Evolutionary conservation across 2,888 invertebrate genomes (phyloP).

Genomic region (Rhyacophila evoluta): DNA sequence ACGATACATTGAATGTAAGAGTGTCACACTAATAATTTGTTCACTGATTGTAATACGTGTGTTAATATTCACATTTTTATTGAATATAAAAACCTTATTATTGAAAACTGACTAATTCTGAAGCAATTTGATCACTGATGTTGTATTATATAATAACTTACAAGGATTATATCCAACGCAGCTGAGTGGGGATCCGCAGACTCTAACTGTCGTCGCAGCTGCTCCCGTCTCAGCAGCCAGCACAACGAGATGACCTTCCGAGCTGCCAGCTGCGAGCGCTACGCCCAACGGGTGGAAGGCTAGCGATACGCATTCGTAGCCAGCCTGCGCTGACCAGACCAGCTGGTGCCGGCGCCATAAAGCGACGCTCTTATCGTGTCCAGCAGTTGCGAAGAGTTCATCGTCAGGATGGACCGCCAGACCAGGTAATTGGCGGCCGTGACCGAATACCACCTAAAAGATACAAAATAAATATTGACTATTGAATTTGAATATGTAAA

Average conservation of each 20-base stretch:
- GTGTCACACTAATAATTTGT: too few species aligned
- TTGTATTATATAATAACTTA: slow-evolving; percentile 67
- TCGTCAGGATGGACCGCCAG: slow-evolving; percentile 91
- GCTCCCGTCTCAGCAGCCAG: slow-evolving; percentile 89
- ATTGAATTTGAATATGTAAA: too few species aligned
- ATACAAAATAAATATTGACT: too few species aligned
- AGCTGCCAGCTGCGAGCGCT: slow-evolving; percentile 88
- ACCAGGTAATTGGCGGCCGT: slow-evolving; percentile 89
- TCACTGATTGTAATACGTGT: too few species aligned
- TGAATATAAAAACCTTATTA: too few species aligned
- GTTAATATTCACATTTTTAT: too few species aligned
- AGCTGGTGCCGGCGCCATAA: slow-evolving; percentile 91
- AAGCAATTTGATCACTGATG: too few species aligned
- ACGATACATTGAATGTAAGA: too few species aligned
- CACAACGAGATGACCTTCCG: slow-evolving; percentile 88
- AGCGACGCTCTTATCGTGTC: slow-evolving; percentile 90
- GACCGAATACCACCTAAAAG: slow-evolving; percentile 86
- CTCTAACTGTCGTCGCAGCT: slow-evolving; percentile 85
- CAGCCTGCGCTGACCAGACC: slow-evolving; percentile 85
- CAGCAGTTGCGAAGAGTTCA: slow-evolving; percentile 92
- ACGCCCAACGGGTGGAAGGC: slow-evolving; percentile 91
- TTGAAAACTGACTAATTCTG: too few species aligned
- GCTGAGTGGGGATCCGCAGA: slow-evolving; percentile 88
- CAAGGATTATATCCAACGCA: slow-evolving; percentile 91
- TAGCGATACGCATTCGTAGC: slow-evolving; percentile 89